phyloP scores from a whole-genome alignment of 2,113 vertebrate species.

The Nymphicus hollandicus region DNA sequence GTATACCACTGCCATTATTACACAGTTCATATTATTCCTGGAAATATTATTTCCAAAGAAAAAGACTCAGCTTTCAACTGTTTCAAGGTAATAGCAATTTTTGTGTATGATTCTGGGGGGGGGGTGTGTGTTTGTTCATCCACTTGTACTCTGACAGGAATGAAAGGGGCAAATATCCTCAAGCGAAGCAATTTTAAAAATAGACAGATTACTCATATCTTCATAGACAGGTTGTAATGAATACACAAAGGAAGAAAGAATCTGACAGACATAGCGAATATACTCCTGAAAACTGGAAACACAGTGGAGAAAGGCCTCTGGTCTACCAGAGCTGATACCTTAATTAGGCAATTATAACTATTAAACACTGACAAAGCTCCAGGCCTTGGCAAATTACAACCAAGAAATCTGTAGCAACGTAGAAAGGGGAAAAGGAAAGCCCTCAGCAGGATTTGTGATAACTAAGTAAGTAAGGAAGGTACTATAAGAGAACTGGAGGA shows the following conservation, averaged over 20 bases:
- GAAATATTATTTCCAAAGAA: not conserved
- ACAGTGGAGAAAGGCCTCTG: not conserved
- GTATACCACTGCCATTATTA: not conserved
- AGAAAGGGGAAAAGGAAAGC: conserved; percentile 2
- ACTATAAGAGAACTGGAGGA: not conserved
- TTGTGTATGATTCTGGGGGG: not conserved
- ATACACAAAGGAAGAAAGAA: not conserved
- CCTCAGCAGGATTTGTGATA: not conserved
- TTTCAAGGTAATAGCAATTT: not conserved
- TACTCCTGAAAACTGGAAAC: not conserved
- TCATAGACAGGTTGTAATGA: not conserved
- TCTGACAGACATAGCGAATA: not conserved
- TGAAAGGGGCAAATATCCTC: not conserved
- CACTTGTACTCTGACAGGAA: not conserved
- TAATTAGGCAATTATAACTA: conserved; percentile 62
- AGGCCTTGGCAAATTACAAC: conserved; percentile 27
- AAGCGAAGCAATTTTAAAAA: not conserved
- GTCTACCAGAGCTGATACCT: conserved; percentile 6
- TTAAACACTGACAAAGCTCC: conserved; percentile 41
- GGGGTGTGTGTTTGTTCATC: not conserved
- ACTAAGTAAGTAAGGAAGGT: not conserved
- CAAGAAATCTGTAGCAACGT: not conserved
- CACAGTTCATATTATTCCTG: not conserved
- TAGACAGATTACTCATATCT: not conserved
- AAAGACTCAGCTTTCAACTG: not conserved